Evolutionary conservation across 2,888 invertebrate genomes (phyloP).

Genomic region (Leptogaster cylindrica): DNA sequence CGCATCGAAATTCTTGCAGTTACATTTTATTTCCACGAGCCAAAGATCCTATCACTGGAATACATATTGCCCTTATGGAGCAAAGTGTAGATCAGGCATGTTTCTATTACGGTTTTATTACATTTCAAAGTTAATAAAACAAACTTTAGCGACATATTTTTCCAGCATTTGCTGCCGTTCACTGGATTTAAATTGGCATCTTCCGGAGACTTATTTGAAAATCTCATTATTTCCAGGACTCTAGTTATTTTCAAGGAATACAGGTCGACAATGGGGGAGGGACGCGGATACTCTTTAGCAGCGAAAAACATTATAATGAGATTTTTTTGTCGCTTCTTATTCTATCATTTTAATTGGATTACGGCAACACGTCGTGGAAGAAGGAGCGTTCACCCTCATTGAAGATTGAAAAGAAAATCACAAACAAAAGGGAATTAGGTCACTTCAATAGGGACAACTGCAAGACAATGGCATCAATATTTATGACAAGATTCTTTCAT

Average conservation of each 20-base stretch:
- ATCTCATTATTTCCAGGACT: conserved; percentile 43
- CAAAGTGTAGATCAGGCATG: too few species aligned
- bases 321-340: conserved; percentile 47
- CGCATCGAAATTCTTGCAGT: too few species aligned
- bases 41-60: too few species aligned
- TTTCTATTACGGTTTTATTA: conserved; percentile 33
- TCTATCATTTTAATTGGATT: conserved; percentile 49
- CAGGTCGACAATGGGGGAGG: conserved; percentile 3
- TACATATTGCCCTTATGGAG: too few species aligned
- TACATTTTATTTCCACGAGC: too few species aligned
- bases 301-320: conserved; percentile 47
- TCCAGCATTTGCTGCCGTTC: conserved; percentile 26
- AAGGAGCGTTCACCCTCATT: conserved; percentile 37
- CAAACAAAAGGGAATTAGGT: conserved; percentile 35
- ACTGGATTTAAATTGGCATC: conserved; percentile 33
- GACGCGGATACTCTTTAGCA: conserved; percentile 40
- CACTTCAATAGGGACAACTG: conserved; percentile 27
- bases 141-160: conserved; percentile 40
- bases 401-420: conserved; percentile 30
- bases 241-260: too few species aligned
- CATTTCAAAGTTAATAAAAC: conserved; percentile 41
- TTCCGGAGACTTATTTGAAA: conserved; percentile 45
- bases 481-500: conserved; percentile 12
- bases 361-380: conserved; percentile 50
- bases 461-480: conserved; percentile 37